Percentiles rank a stretch among this genome's conserved stretches.
These are phyloP conservation scores for Eumeta japonica DNA, from an alignment of 1,140 invertebrate species.

Conservation along the genomic window DNA sequence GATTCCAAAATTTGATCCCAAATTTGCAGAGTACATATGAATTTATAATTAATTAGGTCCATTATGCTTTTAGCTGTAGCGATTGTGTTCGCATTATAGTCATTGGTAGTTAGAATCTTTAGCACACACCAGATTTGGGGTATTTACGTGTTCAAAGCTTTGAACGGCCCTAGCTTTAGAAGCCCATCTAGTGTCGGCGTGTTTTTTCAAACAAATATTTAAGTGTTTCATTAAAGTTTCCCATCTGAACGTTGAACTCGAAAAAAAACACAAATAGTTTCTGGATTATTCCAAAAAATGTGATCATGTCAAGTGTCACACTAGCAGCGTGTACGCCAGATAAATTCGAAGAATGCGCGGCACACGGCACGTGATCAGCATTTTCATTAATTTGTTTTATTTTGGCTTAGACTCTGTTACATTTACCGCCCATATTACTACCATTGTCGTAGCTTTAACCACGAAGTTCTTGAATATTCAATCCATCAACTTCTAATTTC, in stretches of 20 bases:
- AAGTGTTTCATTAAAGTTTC: slow-evolving; percentile 4
- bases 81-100: slow-evolving; percentile 2
- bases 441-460: too few relatives aligned
- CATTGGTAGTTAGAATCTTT: slow-evolving; percentile 4
- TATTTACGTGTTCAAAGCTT: slow-evolving; percentile 3
- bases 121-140: slow-evolving; percentile 4
- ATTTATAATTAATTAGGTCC: slow-evolving; percentile 4
- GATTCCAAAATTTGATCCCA: too few relatives aligned
- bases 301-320: slow-evolving; percentile 1
- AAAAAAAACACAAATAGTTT: slow-evolving; percentile 3
- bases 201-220: slow-evolving; percentile 1
- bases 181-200: slow-evolving; percentile 3
- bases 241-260: not conserved
- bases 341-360: too few relatives aligned
- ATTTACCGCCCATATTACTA: slow-evolving; percentile 4
- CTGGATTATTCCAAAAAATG: slow-evolving; percentile 2
- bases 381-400: slow-evolving; percentile 4
- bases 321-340: too few relatives aligned
- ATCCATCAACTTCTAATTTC: too few relatives aligned
- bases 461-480: too few relatives aligned
- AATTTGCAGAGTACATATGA: not conserved
- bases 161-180: slow-evolving; percentile 3
- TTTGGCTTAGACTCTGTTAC: slow-evolving; percentile 2
- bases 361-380: slow-evolving; percentile 2
- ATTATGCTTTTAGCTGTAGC: slow-evolving; percentile 3